phyloP scores from a whole-genome alignment of 2,797 vertebrate genomes.

The Cuniculus paca region DNA sequence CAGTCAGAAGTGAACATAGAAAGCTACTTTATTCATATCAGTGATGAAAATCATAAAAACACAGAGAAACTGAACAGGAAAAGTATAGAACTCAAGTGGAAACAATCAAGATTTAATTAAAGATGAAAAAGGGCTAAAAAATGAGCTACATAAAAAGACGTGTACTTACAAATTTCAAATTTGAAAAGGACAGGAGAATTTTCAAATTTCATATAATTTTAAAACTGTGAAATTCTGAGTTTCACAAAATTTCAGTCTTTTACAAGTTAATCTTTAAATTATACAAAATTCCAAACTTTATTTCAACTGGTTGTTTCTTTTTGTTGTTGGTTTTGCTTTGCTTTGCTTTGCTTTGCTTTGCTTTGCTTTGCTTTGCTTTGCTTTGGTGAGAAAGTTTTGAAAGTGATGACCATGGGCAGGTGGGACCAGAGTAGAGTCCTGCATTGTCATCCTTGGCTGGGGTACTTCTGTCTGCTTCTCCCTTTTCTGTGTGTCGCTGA shows the following conservation, averaged over 20 bases:
- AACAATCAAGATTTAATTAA: background rate
- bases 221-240: background rate
- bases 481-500: background rate
- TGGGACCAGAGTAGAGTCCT: background rate
- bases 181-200: background rate
- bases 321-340: background rate
- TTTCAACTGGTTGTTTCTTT: background rate
- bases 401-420: background rate
- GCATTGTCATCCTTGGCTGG: background rate
- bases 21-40: background rate
- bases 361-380: no score
- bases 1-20: background rate
- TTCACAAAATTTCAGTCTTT: background rate
- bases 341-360: no score
- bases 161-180: background rate
- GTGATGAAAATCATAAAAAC: background rate
- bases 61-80: background rate
- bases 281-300: slow-evolving; percentile 11
- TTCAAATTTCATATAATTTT: background rate
- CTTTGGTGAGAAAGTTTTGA: background rate
- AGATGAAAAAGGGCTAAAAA: background rate
- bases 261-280: background rate
- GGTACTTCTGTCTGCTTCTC: background rate
- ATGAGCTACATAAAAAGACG: background rate
- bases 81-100: background rate